These are phyloP conservation scores for Malurus splendens DNA, from an alignment of 2,797 vertebrate genomes.

Conservation along the genomic window DNA sequence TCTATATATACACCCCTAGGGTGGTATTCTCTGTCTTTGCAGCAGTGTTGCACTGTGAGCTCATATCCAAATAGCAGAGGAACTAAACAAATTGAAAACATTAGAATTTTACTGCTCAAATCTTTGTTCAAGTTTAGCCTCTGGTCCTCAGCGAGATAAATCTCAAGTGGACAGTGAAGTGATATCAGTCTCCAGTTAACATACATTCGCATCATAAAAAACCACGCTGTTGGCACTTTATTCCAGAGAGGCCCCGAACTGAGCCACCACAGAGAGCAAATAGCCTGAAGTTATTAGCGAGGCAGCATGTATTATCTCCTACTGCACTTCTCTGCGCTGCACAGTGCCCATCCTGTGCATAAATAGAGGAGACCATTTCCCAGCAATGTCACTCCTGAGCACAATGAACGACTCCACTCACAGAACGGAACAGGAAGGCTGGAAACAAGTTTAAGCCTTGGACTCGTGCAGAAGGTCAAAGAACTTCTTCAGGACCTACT, in stretches of 20 bases:
- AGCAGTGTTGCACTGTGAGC: neutral
- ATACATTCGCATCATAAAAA: slow-evolving; percentile 39
- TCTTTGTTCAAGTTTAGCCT: slow-evolving; percentile 40
- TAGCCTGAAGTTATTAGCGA: slow-evolving; percentile 60
- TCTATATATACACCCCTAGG: slow-evolving; percentile 59
- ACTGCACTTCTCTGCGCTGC: slow-evolving; percentile 15
- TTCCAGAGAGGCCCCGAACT: slow-evolving; percentile 41
- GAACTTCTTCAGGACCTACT: neutral
- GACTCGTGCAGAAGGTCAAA: slow-evolving; percentile 59
- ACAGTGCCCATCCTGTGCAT: slow-evolving; percentile 50
- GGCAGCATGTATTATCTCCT: slow-evolving; percentile 47
- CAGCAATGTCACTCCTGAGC: slow-evolving; percentile 70
- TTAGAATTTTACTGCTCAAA: slow-evolving; percentile 33
- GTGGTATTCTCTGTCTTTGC: slow-evolving; percentile 39
- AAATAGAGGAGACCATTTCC: slow-evolving; percentile 66
- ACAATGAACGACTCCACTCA: slow-evolving; percentile 50
- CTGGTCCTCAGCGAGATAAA: slow-evolving; percentile 37
- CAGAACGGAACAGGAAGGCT: slow-evolving; percentile 16
- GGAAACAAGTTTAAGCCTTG: slow-evolving; percentile 60
- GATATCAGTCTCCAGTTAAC: slow-evolving; percentile 41
- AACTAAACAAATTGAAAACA: slow-evolving; percentile 53
- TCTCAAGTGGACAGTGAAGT: slow-evolving; percentile 45
- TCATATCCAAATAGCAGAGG: slow-evolving; percentile 23
- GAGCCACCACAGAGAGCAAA: slow-evolving; percentile 42
- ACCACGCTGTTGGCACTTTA: slow-evolving; percentile 49